These are phyloP conservation scores for Athalia circularis DNA, from an alignment of 2,888 invertebrate species.

Conservation along the genomic window DNA sequence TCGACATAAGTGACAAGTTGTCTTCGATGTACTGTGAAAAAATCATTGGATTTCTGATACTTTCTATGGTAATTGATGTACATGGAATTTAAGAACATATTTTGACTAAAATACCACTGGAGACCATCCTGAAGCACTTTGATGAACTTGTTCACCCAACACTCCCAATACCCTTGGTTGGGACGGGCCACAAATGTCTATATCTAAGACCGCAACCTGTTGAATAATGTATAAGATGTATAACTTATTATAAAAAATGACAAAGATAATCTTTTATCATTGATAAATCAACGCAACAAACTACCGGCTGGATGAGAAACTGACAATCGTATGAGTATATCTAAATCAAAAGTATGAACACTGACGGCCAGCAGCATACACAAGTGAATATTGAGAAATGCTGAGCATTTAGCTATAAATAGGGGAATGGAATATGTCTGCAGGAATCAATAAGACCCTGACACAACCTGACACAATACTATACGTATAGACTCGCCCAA, in stretches of 20 bases:
- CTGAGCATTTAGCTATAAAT: no score
- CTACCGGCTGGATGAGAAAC: no score
- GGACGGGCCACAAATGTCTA: constrained; percentile 99
- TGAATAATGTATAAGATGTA: constrained; percentile 52
- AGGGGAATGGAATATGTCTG: neutral
- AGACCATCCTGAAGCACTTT: constrained; percentile 97
- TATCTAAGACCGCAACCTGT: constrained; percentile 94
- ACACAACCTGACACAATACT: constrained; percentile 66
- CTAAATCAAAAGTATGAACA: no score
- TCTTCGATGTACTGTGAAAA: constrained; percentile 88
- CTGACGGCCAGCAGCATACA: no score
- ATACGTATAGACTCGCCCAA: constrained; percentile 54
- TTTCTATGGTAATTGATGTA: neutral
- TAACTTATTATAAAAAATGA: constrained; percentile 18
- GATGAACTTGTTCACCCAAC: constrained; percentile 94
- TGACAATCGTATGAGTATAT: no score
- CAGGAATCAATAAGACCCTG: constrained; percentile 67
- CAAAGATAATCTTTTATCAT: neutral
- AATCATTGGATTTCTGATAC: constrained; percentile 19
- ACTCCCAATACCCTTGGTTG: constrained; percentile 96
- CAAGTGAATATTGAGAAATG: no score
- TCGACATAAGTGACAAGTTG: constrained; percentile 97
- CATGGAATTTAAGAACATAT: constrained; percentile 26
- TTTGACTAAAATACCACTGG: constrained; percentile 85
- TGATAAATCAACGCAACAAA: no score